Evolutionary conservation across 2,113 vertebrate genomes (phyloP), one percentile per base, ranked within the genome.

Genomic region (Rhynchopsitta pachyrhyncha): DNA sequence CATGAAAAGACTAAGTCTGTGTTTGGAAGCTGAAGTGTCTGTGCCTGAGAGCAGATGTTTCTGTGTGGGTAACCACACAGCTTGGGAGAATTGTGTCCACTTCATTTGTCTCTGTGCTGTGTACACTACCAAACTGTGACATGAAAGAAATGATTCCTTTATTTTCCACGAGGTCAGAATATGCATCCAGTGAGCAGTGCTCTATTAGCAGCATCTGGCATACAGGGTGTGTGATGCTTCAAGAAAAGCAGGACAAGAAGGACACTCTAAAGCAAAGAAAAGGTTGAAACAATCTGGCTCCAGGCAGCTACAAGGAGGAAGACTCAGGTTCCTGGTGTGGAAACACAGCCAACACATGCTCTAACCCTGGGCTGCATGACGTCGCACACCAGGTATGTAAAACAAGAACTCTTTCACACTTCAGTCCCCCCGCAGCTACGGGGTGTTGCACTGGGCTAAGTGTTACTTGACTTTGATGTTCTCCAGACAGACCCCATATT

Each of bases 381-480:
- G 24, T 89, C 75, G 78, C n/a, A 7, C 33, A 62, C 69, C 37
- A 97, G 60, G 53, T 75, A 76, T 82, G 59, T 55, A 71, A 77
- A 75, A 74, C 67, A 83, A 88, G 83, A 77, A 57, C 50, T 70
- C 90, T 31, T 66, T 95, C 92, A 90, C 81, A 47, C 86, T 88
- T 35, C 0, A 15, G 66, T 44, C 37, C 47, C 57, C 67, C 35
- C 55, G 1, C 55, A 73, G 69, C 83, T 71, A 52, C 33, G 84
- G 63, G 66, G 27, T 86, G 53, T 55, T 82, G 83, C 17, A 27
- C 82, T 25, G 75, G 83, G 22, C 76, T 85, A 37, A 96, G 85
- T 92, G 93, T 93, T 94, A 80, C 85, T 83, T 60, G 83, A 83
- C 83, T 97, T 94, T 96, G 97, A 97, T 95, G 82, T 44, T 98